Evolutionary conservation across 2,113 vertebrate species (phyloP).

Genomic region (Psettodes erumei): DNA sequence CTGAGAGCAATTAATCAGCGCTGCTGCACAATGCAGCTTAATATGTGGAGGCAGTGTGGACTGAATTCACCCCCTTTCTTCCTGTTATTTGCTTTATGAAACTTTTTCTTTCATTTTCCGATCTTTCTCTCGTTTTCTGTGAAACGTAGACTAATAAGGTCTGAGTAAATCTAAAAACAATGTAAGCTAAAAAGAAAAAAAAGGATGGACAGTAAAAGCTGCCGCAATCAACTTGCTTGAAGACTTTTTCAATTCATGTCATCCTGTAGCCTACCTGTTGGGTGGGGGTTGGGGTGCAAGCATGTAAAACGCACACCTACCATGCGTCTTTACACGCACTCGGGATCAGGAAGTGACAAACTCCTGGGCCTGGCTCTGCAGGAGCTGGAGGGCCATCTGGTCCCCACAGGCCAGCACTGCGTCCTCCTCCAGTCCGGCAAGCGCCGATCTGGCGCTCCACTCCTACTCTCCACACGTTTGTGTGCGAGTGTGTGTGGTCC

Average conservation of each 20-base stretch:
- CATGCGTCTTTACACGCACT: neutral
- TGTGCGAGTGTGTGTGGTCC: conserved; percentile 71
- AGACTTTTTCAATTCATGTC: neutral
- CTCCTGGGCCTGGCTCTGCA: conserved; percentile 53
- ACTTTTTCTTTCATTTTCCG: neutral
- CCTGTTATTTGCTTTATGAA: neutral
- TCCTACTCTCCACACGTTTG: conserved; percentile 55
- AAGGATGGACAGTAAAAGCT: neutral
- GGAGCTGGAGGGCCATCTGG: conserved; percentile 77
- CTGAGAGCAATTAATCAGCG: conserved; percentile 8
- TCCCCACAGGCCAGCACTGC: conserved; percentile 57
- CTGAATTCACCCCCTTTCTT: neutral
- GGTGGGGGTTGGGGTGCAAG: neutral
- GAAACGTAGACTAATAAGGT: neutral
- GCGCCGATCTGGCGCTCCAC: conserved; percentile 66
- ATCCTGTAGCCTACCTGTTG: neutral
- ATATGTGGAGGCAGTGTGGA: neutral
- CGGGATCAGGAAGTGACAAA: conserved; percentile 5
- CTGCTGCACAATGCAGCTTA: neutral
- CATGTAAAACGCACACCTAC: neutral
- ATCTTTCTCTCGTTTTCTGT: neutral
- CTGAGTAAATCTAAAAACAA: neutral
- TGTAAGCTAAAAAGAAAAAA: neutral
- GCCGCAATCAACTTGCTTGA: neutral
- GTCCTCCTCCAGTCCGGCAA: conserved; percentile 67